Base-by-base conservation (phyloP, 2,113 vertebrate species). In the Aldabrachelys gigantea region DNA sequence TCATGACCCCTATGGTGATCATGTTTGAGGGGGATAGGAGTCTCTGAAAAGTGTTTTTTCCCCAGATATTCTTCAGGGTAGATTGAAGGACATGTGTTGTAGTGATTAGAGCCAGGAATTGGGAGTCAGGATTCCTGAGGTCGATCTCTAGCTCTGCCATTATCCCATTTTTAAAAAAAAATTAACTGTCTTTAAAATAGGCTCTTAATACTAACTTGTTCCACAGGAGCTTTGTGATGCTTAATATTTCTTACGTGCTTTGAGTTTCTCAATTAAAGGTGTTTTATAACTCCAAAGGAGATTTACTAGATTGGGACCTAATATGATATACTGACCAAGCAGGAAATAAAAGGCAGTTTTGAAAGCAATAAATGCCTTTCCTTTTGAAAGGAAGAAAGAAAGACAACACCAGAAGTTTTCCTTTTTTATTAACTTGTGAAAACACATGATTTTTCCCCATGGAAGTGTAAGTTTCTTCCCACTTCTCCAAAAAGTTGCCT, bases 281-380 rank as follows among this genome's bases (percentile, higher is more conserved):
- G 96, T 96, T 97, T 96, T 93, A 95, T 87, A 87, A 81, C 93
- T 89, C 65, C 85, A 47, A 87, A 96, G 95, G 96, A 94, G 95
- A 96, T 96, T 96, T 97, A 96, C 96, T 96, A 89, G 96, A 93
- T 7, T 96, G 90, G 94, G 95, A 93, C 95, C 90, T 96, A 93
- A 79, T n/a, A 50, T 96, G 96, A 97, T 97, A 97, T 96, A 96
- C 92, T 92, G 93, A 57, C 94, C 82, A 83, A 65, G 79, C 83
- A 91, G 69, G 88, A 91, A 96, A 95, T 94, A 53, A 97, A 94
- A 95, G 89, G 89, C 92, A 87, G 81, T 97, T 96, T 89, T 85
- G 85, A 76, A 96, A 95, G 50, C 50, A 95, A 72, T 38, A 72
- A 72, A 72, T 72, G 31, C 85, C 57, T 93, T 96, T 97, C 92